Percentiles rank a stretch among this genome's conserved stretches.
Evolutionary conservation across 1,140 invertebrate species (phyloP).

Genomic region (Berghia stephanieae): DNA sequence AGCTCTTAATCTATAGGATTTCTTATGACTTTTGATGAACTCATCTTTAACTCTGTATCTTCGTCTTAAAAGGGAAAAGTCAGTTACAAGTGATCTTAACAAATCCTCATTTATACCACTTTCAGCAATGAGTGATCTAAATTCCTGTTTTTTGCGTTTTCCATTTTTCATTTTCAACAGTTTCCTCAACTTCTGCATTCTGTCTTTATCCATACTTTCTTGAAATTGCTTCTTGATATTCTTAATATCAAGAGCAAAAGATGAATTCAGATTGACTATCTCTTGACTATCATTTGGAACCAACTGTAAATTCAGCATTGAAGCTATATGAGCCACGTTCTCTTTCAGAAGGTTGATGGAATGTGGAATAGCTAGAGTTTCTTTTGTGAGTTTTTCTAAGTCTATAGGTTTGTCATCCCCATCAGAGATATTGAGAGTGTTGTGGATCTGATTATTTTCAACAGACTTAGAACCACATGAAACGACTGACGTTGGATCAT

Average conservation of each 20-base stretch:
- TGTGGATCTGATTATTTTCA: too few relatives aligned
- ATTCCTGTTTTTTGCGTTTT: conserved; percentile 20
- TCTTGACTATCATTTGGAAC: too few relatives aligned
- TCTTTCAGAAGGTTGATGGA: too few relatives aligned
- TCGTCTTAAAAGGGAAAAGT: neutral
- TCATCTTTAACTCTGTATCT: neutral
- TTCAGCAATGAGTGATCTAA: conserved; percentile 20
- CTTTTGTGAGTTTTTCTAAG: too few relatives aligned
- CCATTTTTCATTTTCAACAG: conserved; percentile 30
- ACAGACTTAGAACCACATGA: too few relatives aligned
- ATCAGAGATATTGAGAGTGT: too few relatives aligned
- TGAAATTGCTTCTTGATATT: conserved; percentile 24
- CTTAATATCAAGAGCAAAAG: conserved; percentile 23
- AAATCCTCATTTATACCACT: conserved; percentile 24
- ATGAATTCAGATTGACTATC: too few relatives aligned
- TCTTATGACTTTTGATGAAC: conserved; percentile 26
- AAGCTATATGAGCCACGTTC: too few relatives aligned
- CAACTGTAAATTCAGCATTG: too few relatives aligned
- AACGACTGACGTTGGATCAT: too few relatives aligned
- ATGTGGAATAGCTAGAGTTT: too few relatives aligned
- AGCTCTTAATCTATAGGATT: conserved; percentile 25
- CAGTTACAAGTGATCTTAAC: conserved; percentile 1
- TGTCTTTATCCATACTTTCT: conserved; percentile 23
- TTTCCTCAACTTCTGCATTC: conserved; percentile 29
- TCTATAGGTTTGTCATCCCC: too few relatives aligned